Evolutionary conservation across 2,113 vertebrate genomes (phyloP).

Genomic region (Lepisosteus oculatus): DNA sequence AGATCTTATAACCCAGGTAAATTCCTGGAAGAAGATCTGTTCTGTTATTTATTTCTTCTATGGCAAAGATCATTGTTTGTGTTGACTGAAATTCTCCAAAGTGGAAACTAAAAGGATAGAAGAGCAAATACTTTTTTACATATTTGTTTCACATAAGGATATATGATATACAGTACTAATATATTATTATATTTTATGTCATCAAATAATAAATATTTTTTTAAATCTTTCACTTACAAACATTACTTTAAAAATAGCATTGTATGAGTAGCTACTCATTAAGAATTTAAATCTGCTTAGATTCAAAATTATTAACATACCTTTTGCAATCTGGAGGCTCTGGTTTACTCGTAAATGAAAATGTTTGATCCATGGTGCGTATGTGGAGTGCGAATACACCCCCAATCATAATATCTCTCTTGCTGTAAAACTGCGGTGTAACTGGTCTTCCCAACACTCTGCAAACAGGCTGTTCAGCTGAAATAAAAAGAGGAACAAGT

Average conservation of each 20-base stretch:
- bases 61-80: constrained; percentile 19
- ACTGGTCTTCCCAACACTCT: no score
- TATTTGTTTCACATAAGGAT: background rate
- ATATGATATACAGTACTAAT: background rate
- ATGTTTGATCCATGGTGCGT: background rate
- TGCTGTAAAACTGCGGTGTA: no score
- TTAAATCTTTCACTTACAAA: background rate
- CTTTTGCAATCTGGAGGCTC: background rate
- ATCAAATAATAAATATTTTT: no score
- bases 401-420: no score
- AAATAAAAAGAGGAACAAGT: no score
- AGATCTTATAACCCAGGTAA: constrained; percentile 14
- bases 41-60: constrained; percentile 20
- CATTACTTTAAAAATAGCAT: background rate
- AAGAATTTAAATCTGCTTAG: background rate
- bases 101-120: background rate
- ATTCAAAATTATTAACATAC: background rate
- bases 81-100: constrained; percentile 12
- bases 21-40: constrained; percentile 9
- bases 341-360: constrained; percentile 4
- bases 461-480: no score
- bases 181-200: no score
- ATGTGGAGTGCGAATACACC: background rate
- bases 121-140: background rate
- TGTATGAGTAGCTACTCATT: no score